phyloP scores from a whole-genome alignment of 2,797 vertebrate species.

The Tinamus major region DNA sequence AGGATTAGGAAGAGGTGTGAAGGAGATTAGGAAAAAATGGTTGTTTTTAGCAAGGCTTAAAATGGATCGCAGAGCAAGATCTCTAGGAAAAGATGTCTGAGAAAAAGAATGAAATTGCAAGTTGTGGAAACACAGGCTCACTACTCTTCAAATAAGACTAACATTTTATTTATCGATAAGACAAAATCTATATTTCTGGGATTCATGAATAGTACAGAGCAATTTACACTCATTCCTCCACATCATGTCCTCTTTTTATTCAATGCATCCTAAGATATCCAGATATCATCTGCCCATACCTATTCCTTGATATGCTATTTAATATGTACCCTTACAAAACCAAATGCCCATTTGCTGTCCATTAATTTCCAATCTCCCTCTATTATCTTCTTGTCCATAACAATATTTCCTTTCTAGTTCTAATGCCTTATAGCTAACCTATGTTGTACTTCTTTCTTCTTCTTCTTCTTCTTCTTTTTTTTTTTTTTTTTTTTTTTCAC shows the following conservation, averaged over 20 bases:
- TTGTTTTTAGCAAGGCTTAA: not conserved
- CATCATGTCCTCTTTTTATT: too few relatives aligned
- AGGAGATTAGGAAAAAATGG: rapidly evolving
- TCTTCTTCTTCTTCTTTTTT: too few relatives aligned
- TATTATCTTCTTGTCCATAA: not conserved
- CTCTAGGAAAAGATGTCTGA: not conserved
- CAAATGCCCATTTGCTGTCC: rapidly evolving
- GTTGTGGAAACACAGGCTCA: not conserved
- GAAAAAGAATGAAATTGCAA: not conserved
- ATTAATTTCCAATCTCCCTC: not conserved
- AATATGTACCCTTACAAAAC: not conserved
- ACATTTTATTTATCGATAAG: not conserved
- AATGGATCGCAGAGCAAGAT: not conserved
- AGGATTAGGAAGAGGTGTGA: not conserved
- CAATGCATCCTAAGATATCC: too few relatives aligned
- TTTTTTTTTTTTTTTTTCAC: not conserved
- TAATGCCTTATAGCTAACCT: not conserved
- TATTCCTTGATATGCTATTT: not conserved
- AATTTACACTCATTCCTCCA: not conserved
- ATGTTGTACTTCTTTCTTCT: too few relatives aligned
- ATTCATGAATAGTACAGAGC: not conserved
- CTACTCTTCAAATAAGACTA: not conserved
- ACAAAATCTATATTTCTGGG: not conserved
- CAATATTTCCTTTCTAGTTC: not conserved
- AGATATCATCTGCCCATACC: not conserved